Evolutionary conservation across 37 sponge, comb jelly and placozoan genomes (phyloP), one percentile per base, ranked within the genome.

Genomic region (Aplysina aerophoba): DNA sequence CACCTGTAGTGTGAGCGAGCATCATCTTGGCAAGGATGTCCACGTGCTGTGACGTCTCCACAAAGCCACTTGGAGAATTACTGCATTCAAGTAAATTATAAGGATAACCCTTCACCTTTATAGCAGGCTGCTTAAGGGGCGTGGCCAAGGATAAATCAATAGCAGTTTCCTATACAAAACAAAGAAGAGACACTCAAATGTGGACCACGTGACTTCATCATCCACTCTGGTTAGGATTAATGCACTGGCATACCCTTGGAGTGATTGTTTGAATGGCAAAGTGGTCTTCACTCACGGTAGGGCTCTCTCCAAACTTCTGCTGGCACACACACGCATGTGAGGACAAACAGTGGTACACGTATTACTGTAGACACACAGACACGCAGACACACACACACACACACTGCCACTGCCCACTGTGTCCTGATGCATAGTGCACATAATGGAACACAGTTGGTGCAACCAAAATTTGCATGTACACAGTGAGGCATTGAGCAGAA

Each of bases 1-100:
- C 96, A 19, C 88, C 89, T 27, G 74, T 78, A 21, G 61, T 53
- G 37, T 95, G 96, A 59, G 86, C 81, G 22, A 90, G 87, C 36
- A 95, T 39, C 93, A 95, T 86, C 59, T 81, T 35, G n/a, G 88
- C 73, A 21, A 95, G 72, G 8, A 81, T 21, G 19, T 65, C 31
- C 30, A 64, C 59, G 53, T 89, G 91, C 20, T 80, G 38, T 19
- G n/a, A 17, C 21, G 80, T 81, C 4, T 80, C 15, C 14, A 93
- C 85, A 68, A 81, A 90, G 19, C 69, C 80, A 35, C 20, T 65
- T 3, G 13, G 27, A 21, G 16, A 63, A 44, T 5, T 82, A 16
- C 13, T 4, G 56, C 28, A 22, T 11, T 34, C 59, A 56, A 33
- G 59, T 0, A 80, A 33, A 71, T 44, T 44, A 69, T 69, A 35